Evolutionary conservation across 2,113 vertebrate species (phyloP).

Genomic region (Festucalex cinctus): DNA sequence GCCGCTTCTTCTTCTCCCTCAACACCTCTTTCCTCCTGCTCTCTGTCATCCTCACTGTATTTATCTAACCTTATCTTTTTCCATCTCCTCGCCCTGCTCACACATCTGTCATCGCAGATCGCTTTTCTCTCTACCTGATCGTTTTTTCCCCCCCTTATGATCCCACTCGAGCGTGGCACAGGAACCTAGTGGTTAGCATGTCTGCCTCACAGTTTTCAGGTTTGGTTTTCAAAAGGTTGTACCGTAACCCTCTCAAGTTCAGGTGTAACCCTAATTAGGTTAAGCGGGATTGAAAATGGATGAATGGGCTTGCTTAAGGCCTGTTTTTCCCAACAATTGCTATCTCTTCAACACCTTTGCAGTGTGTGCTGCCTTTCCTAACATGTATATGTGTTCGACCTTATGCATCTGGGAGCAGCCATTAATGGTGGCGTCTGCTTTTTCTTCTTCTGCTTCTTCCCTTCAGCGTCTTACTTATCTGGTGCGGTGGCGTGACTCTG

Average conservation of each 20-base stretch:
- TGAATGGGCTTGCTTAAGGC: constrained; percentile 16
- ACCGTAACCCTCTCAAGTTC: neutral
- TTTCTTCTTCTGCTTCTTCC: constrained; percentile 13
- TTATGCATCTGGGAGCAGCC: constrained; percentile 41
- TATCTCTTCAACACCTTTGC: constrained; percentile 24
- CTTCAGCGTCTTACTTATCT: constrained; percentile 17
- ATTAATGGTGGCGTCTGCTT: constrained; percentile 30
- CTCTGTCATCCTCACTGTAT: constrained; percentile 16
- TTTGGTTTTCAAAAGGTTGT: neutral
- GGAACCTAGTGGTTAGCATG: neutral
- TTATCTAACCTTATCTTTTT: constrained; percentile 25
- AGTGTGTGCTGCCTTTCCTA: constrained; percentile 19
- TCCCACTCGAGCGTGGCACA: constrained; percentile 7
- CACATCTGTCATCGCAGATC: constrained; percentile 28
- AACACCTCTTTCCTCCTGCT: constrained; percentile 24
- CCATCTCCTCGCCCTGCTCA: constrained; percentile 9
- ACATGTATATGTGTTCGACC: constrained; percentile 41
- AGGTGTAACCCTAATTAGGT: neutral
- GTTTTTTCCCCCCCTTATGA: constrained; percentile 7
- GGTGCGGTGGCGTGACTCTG: constrained; percentile 42
- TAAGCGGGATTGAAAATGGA: neutral
- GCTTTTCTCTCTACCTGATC: constrained; percentile 27
- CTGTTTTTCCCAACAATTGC: constrained; percentile 8
- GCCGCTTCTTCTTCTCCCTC: constrained; percentile 34
- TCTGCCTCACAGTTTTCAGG: neutral